Conservation (phyloP, 2,888 invertebrate species). For the Thymelicus lineola region DNA sequence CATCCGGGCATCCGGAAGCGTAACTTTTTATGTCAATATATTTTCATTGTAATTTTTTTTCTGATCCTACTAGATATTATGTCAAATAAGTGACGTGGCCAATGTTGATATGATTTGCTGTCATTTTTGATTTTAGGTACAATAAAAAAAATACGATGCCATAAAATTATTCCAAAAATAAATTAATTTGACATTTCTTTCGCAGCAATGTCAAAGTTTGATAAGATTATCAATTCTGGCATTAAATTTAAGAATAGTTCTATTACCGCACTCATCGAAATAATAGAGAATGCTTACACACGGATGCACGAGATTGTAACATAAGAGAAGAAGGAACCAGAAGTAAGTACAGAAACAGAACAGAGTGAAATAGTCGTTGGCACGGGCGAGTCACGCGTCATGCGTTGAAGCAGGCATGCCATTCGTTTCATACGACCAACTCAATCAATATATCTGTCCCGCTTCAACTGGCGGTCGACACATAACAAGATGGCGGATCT, state of each 20-base stretch:
- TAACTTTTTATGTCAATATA: too few species aligned
- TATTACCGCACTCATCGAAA: too few species aligned
- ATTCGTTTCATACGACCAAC: conserved; percentile 10
- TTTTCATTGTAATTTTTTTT: too few species aligned
- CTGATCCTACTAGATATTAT: background rate
- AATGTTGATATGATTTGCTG: background rate
- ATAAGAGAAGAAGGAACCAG: conserved; percentile 29
- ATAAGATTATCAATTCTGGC: background rate
- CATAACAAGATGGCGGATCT: conserved; percentile 72
- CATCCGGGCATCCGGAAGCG: too few species aligned
- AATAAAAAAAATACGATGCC: background rate
- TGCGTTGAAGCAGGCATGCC: background rate
- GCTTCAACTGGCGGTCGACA: conserved; percentile 59
- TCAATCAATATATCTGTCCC: conserved; percentile 48
- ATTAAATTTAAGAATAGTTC: background rate
- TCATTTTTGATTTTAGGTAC: too few species aligned
- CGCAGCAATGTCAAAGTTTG: background rate
- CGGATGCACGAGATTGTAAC: background rate
- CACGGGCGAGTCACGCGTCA: background rate
- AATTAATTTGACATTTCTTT: background rate
- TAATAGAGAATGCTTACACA: too few species aligned
- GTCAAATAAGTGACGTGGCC: background rate
- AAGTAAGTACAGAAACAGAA: conserved; percentile 29
- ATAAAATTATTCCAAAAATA: background rate
- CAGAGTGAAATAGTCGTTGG: conserved; percentile 9